Conservation (phyloP, 2,113 vertebrate species). For the Chunga burmeisteri region DNA sequence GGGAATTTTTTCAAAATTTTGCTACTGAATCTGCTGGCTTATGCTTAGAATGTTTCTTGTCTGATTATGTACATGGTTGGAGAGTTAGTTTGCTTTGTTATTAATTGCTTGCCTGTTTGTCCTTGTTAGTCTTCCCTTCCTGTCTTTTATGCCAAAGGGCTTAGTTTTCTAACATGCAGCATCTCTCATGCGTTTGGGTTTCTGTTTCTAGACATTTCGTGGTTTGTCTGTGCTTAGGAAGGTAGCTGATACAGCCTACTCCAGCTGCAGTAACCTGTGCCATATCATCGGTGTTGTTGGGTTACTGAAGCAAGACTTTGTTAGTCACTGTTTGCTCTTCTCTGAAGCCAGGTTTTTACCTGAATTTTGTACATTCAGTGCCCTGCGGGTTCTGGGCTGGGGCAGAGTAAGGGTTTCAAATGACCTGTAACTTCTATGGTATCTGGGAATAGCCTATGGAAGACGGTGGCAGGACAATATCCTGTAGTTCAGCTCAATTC, state of each 20-base stretch:
- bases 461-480: background rate
- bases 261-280: background rate
- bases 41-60: background rate
- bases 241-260: background rate
- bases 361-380: background rate
- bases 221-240: background rate
- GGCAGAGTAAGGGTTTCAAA: background rate
- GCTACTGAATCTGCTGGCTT: background rate
- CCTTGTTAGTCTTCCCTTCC: background rate
- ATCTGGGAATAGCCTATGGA: background rate
- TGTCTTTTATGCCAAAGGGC: background rate
- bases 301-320: background rate
- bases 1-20: background rate
- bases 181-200: background rate
- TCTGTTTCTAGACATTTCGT: background rate
- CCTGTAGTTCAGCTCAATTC: background rate
- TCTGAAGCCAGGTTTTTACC: background rate
- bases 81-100: background rate
- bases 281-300: background rate
- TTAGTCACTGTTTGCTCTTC: background rate
- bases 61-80: background rate
- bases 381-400: background rate
- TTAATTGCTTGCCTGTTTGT: background rate
- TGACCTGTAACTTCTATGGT: background rate
- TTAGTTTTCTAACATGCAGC: background rate